phyloP scores from a whole-genome alignment of 1,140 invertebrate genomes.

The Venturia canescens region DNA sequence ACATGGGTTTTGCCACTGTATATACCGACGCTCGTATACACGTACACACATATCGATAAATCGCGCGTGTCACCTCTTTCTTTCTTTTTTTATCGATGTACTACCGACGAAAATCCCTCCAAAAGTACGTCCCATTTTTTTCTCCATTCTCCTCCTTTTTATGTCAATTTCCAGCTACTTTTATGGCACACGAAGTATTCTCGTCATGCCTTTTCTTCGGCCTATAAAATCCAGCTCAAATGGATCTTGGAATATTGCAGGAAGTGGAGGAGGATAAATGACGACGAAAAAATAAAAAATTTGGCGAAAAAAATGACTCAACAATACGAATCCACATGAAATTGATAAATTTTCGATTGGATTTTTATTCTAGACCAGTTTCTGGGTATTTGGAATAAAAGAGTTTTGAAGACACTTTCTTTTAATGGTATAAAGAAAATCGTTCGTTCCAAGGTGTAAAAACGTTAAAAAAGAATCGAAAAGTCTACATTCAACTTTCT shows the following conservation, averaged over 20 bases:
- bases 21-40: no score
- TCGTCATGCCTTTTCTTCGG: background rate
- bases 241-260: background rate
- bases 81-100: constrained; percentile 28
- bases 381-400: no score
- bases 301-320: no score
- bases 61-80: constrained; percentile 67
- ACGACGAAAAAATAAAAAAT: no score
- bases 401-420: no score
- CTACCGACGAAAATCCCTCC: constrained; percentile 28
- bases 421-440: background rate
- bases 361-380: no score
- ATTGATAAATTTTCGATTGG: no score
- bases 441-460: background rate
- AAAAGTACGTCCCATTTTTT: background rate
- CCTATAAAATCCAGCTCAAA: background rate
- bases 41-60: constrained; percentile 53
- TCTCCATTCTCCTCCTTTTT: background rate
- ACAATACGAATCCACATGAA: no score
- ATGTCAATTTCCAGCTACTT: background rate
- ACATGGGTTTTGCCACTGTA: background rate
- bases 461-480: background rate
- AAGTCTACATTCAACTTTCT: background rate
- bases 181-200: background rate
- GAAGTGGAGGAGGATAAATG: background rate